These are phyloP conservation scores for Abscondita cerata DNA, from an alignment of 2,888 invertebrate species.

Conservation along the genomic window DNA sequence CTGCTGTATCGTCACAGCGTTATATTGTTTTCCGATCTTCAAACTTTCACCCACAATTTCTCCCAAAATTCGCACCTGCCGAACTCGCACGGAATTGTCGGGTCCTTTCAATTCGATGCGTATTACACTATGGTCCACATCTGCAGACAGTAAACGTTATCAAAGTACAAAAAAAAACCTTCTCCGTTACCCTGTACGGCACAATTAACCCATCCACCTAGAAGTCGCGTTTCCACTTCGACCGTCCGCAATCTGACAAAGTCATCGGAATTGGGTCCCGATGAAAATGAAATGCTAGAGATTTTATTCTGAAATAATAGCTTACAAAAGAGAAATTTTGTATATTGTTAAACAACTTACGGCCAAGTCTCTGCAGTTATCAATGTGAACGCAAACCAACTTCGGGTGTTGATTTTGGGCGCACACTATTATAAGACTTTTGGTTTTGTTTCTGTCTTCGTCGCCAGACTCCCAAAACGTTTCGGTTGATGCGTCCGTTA, in stretches of 20 bases:
- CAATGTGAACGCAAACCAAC: conserved; percentile 87
- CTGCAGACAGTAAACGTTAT: too few relatives aligned
- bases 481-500: conserved; percentile 94
- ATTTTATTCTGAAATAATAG: conserved; percentile 92
- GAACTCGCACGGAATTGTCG: conserved; percentile 86
- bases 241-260: conserved; percentile 78
- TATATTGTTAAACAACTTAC: conserved; percentile 61
- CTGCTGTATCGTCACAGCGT: conserved; percentile 75
- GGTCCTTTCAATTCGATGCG: conserved; percentile 90
- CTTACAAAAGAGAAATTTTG: neutral
- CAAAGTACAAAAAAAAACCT: neutral
- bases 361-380: conserved; percentile 91
- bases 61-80: conserved; percentile 80
- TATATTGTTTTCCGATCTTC: conserved; percentile 62
- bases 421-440: conserved; percentile 76
- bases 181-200: conserved; percentile 69
- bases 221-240: conserved; percentile 81
- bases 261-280: conserved; percentile 83
- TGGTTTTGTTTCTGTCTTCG: conserved; percentile 92
- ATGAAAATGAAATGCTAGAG: conserved; percentile 81
- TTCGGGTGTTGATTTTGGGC: conserved; percentile 70
- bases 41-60: conserved; percentile 66
- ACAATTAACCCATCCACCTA: conserved; percentile 92
- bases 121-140: conserved; percentile 61
- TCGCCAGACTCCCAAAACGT: conserved; percentile 99